Evolutionary conservation across 2,113 vertebrate genomes (phyloP).

Genomic region (Coturnix japonica): DNA sequence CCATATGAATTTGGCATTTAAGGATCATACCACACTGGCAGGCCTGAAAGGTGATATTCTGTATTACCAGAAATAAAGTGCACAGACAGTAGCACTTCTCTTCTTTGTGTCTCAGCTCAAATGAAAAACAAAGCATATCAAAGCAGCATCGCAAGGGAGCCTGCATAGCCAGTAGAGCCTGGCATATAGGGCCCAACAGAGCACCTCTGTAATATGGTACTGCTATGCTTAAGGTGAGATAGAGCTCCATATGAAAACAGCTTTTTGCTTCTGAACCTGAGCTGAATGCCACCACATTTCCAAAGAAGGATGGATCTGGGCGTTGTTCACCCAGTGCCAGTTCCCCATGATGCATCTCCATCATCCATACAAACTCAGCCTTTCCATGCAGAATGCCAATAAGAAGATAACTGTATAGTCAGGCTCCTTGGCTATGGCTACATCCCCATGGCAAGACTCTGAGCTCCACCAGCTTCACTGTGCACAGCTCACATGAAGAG

Average conservation of each 20-base stretch:
- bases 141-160: neutral
- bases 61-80: neutral
- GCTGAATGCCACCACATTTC: accelerated
- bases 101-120: neutral
- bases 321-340: accelerated
- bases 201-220: neutral
- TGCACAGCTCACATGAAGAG: neutral
- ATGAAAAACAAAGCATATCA: neutral
- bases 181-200: neutral
- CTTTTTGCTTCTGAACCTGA: neutral
- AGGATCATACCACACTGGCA: neutral
- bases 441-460: neutral
- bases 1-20: neutral
- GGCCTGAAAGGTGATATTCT: neutral
- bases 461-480: neutral
- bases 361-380: neutral
- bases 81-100: neutral
- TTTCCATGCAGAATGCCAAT: accelerated
- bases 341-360: accelerated
- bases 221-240: neutral
- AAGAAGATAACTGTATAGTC: neutral
- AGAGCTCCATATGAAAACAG: neutral
- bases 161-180: neutral
- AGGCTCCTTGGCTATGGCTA: neutral
- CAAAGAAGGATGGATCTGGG: neutral